Percentiles rank a stretch among this genome's conserved stretches.
Evolutionary conservation across 2,797 vertebrate genomes (phyloP).

Genomic region (Trachops cirrhosus): DNA sequence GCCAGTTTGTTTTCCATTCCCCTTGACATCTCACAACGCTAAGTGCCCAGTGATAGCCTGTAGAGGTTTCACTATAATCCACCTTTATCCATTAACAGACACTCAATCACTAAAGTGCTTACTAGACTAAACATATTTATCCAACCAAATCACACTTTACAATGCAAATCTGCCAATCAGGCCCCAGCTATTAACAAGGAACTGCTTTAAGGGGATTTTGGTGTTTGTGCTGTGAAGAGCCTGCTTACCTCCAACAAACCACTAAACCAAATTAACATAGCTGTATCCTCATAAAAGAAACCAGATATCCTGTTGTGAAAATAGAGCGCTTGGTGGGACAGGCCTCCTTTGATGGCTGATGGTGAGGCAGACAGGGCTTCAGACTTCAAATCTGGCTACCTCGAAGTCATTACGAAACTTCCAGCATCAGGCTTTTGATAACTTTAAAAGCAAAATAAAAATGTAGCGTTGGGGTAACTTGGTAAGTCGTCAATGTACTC

Average conservation of each 20-base stretch:
- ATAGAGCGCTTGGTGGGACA: conserved; percentile 86
- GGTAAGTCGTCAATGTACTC: conserved; percentile 80
- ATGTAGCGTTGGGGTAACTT: conserved; percentile 81
- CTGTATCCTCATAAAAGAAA: conserved; percentile 92
- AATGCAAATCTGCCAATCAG: conserved; percentile 90
- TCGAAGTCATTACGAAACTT: conserved; percentile 81
- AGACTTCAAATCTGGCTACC: conserved; percentile 85
- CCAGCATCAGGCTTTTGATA: conserved; percentile 79
- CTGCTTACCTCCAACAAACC: conserved; percentile 90
- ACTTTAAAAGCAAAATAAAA: conserved; percentile 85
- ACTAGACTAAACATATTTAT: conserved; percentile 92
- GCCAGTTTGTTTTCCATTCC: conserved; percentile 79
- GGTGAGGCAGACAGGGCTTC: conserved; percentile 84
- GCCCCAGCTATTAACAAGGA: conserved; percentile 85
- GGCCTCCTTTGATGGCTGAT: conserved; percentile 86
- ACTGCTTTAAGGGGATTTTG: conserved; percentile 87
- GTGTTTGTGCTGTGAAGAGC: conserved; percentile 89
- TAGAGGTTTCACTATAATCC: conserved; percentile 88
- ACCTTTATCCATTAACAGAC: conserved; percentile 90
- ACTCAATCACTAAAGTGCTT: conserved; percentile 90
- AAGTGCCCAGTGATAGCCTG: conserved; percentile 88
- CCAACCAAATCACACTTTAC: conserved; percentile 90
- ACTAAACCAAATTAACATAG: conserved; percentile 91
- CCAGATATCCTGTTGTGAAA: conserved; percentile 91
- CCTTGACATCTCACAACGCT: conserved; percentile 82